Evolutionary conservation across 2,113 vertebrate species (phyloP).

Genomic region (Myrmecobius fasciatus): DNA sequence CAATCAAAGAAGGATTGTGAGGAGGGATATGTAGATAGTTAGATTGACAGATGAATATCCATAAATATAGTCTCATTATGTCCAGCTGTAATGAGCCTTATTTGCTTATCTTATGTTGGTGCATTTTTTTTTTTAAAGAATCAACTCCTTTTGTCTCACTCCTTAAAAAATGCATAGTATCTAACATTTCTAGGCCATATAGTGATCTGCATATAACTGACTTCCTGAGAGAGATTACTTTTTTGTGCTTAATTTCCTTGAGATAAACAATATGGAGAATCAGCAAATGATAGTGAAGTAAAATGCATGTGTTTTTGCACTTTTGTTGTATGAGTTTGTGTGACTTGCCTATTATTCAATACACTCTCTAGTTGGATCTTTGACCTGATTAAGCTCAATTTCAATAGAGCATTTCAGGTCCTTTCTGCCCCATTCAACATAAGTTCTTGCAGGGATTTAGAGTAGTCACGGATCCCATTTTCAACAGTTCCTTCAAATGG

Average conservation of each 20-base stretch:
- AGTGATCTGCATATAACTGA: not conserved
- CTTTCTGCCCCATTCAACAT: not conserved
- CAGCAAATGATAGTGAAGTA: not conserved
- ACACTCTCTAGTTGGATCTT: not conserved
- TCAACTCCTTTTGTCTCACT: not conserved
- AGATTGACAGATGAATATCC: not conserved
- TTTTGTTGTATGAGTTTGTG: not conserved
- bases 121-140: not conserved
- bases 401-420: not conserved
- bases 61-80: not conserved
- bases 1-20: not conserved
- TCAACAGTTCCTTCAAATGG: not conserved
- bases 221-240: not conserved
- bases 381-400: not conserved
- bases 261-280: not conserved
- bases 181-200: not conserved
- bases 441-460: not conserved
- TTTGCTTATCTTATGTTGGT: not conserved
- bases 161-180: not conserved
- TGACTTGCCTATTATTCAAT: not conserved
- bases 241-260: not conserved
- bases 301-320: not conserved
- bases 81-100: not conserved
- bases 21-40: not conserved
- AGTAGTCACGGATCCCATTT: not conserved